Conservation (phyloP, 35 echinoderm and acorn worm genomes). For the Hemicentrotus pulcherrimus region DNA sequence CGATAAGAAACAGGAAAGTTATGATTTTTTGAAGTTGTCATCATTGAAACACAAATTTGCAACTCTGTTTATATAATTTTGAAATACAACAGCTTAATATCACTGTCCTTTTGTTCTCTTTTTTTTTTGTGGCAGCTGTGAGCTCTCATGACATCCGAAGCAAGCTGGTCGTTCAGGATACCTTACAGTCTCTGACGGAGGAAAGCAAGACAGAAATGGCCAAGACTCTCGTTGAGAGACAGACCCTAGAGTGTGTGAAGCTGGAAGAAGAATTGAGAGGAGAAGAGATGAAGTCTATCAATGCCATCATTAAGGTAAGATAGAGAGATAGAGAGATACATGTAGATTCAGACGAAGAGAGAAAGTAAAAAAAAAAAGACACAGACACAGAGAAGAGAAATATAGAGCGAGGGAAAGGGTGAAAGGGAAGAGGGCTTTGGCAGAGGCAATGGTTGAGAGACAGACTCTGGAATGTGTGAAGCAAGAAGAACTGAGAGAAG, state of each 20-base stretch:
- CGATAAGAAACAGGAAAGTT: too few species aligned
- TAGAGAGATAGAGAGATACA: background rate
- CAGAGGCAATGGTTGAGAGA: too few species aligned
- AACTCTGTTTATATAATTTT: too few species aligned
- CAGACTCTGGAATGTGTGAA: too few species aligned
- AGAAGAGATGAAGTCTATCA: slow-evolving; percentile 83
- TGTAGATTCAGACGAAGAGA: background rate
- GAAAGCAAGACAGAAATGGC: slow-evolving; percentile 73
- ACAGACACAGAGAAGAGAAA: background rate
- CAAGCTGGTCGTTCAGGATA: slow-evolving; percentile 75
- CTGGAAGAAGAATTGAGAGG: slow-evolving; percentile 69
- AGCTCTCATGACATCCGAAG: slow-evolving; percentile 73
- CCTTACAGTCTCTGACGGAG: slow-evolving; percentile 72
- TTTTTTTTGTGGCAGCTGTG: slow-evolving; percentile 35
- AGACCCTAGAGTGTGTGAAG: slow-evolving; percentile 86
- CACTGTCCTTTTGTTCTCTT: slow-evolving; percentile 16
- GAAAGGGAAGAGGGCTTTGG: background rate
- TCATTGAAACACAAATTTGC: too few species aligned
- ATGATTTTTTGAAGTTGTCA: too few species aligned
- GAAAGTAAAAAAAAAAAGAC: background rate
- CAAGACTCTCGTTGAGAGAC: slow-evolving; percentile 87
- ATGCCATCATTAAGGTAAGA: slow-evolving; percentile 53
- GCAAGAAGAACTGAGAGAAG: too few species aligned
- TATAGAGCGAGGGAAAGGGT: background rate
- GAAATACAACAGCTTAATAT: too few species aligned